Evolutionary conservation across 1,140 invertebrate genomes (phyloP), one percentile per base, ranked within the genome.

Genomic region (Drosophila subpulchrella): DNA sequence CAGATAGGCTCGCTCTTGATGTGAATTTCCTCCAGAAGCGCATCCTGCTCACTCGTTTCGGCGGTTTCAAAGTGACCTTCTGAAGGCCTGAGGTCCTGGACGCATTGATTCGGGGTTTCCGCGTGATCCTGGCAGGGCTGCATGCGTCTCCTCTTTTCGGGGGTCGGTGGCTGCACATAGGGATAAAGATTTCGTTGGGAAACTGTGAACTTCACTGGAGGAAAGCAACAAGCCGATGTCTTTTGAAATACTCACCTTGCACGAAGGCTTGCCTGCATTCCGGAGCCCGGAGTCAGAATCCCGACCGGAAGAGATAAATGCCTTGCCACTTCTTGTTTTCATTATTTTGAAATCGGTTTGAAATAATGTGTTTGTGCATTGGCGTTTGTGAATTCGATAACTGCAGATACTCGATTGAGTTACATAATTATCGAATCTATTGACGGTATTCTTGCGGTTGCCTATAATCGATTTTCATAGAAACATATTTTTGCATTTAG

Each of bases 331-430:
- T 17, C 8, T 32, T 0, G 30, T 17, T 34, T 15, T 34, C 24
- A 41, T 60, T 58, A n/a, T 41, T 34, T 61, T 44, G 7, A 41
- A 41, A 34, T 24, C 2, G 5, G n/a, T 63, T 63, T 60, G 38
- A 63, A 63, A 24, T n/a, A 42, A 63, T 24, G 58, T n/a, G 24
- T 17, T 34, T 34, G 11, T 12, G 38, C 27, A n/a, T 27, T 63
- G 56, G 61, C 55, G 55, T 63, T 63, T 36, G 24, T 17, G 8
- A 7, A 44, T 44, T 50, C 30, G 27, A 51, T 51, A 32, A 4
- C 7, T 32, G 13, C 13, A 13, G 13, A n/a, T 12, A 27, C n/a
- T 17, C 30, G 48, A 51, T 51, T 17, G 48, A n/a, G 11, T 30
- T 15, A 4, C 47, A 30, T 30, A 48, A 8, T n/a, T 30, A 50